Base-by-base conservation (phyloP, 2,888 invertebrate genomes). In the Beris chalybata region DNA sequence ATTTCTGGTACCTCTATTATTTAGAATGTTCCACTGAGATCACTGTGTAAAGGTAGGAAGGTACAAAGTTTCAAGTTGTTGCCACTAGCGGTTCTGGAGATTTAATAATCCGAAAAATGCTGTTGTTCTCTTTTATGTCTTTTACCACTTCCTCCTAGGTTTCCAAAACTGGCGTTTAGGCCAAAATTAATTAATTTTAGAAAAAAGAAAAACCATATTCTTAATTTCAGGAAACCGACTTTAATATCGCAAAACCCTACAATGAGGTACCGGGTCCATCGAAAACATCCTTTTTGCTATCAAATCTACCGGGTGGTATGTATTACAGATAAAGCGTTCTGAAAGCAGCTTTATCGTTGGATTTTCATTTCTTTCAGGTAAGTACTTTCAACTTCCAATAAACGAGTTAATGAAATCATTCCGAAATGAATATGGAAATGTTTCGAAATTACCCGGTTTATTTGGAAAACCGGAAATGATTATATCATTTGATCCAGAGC, bases 401-500 rank as follows among this genome's bases (percentile, higher is more conserved):
- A 38, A 38, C 38, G 38, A 78, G 44, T 72, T 79, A 66, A 73
- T 74, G 65, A 67, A 68, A 0, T 9, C 13, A 15, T 52, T n/a
- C 50, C 71, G 75, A 4, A 65, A 74, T 5, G 71, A 73, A 64
- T 78, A 81, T 70, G 85, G 84, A 2, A 74, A 82, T 57, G 77
- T 84, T 4, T 78, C 79, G 12, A 75, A 76, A 9, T 61, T 85
- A 7, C 79, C 78, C n/a, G 82, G 81, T 3, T 66, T 83, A 47
- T 71, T 77, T 67, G 78, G 78, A 9, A 75, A 75, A 54, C 64
- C 69, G 0, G 74, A 78, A 70, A 71, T 82, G 2, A 77, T 85
- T 0, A 75, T 82, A 12, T 74, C 82, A n/a, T 85, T 83, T 70
- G 80, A 84, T 72, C 84, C 85, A 0, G 79, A 81, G 11, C 83